Percentiles rank a stretch among this genome's conserved stretches.
Evolutionary conservation across 2,113 vertebrate genomes (phyloP).

Genomic region (Maccullochella peelii): DNA sequence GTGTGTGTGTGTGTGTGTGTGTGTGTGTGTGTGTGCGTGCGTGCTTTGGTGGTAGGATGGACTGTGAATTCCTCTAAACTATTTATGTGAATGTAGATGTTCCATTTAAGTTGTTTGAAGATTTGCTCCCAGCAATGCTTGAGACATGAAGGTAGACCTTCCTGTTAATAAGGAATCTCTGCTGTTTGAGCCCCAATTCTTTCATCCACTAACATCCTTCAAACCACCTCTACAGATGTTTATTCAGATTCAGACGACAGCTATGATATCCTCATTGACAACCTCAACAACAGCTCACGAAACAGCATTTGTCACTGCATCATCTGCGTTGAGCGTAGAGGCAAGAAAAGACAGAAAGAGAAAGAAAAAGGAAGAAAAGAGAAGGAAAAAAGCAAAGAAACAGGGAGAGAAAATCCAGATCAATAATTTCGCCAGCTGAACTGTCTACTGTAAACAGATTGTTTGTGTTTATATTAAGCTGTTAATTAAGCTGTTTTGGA

Average conservation of each 20-base stretch:
- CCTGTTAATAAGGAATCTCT: slow-evolving; percentile 16
- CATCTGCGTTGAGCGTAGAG: slow-evolving; percentile 43
- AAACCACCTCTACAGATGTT: slow-evolving; percentile 52
- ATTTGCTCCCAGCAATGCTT: background rate
- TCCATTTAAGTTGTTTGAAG: background rate
- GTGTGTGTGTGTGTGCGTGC: background rate
- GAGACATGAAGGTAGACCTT: background rate
- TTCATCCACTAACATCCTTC: slow-evolving; percentile 50
- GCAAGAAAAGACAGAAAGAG: slow-evolving; percentile 23
- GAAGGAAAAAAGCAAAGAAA: slow-evolving; percentile 6
- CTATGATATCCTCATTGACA: slow-evolving; percentile 56
- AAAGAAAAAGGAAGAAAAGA: slow-evolving; percentile 17
- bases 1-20: background rate
- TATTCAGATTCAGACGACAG: slow-evolving; percentile 63
- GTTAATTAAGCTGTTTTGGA: slow-evolving; percentile 14
- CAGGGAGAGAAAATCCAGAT: slow-evolving; percentile 9
- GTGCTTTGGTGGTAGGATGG: background rate
- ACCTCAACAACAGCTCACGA: slow-evolving; percentile 35
- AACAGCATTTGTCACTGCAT: slow-evolving; percentile 39
- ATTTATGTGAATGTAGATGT: background rate
- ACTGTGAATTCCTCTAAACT: background rate
- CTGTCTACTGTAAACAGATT: background rate
- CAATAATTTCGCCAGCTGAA: background rate
- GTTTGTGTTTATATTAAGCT: slow-evolving; percentile 26
- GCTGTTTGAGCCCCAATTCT: background rate